Evolutionary conservation across 37 sponge, comb jelly and placozoan genomes (phyloP), one percentile per base, ranked within the genome.

Genomic region (Geodia barretti): DNA sequence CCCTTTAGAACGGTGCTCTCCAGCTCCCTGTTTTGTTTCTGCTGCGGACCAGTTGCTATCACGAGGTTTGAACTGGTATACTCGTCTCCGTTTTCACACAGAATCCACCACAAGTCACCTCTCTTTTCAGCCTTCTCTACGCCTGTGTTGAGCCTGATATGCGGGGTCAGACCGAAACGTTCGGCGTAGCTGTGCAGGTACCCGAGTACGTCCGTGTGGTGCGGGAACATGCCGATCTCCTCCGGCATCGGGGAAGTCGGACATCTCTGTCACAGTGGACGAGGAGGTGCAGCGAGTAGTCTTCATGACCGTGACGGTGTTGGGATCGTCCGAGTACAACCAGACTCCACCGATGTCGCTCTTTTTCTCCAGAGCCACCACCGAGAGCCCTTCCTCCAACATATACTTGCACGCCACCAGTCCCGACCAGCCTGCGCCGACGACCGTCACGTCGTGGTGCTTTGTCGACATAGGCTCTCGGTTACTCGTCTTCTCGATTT

Each of bases 171-270:
- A 5, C 85, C 79, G 80, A 93, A 95, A 28, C 75, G 40, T 2
- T 81, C 68, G 38, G 84, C 85, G 60, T 97, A 97, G 37, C 72
- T 58, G 11, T 75, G 65, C 36, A 97, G 74, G 83, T 97, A 97
- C 39, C 68, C 34, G 64, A 86, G 20, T 19, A 97, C 77, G 41
- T 89, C 72, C 4, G 78, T 47, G 77, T 97, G 91, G 65, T 90
- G 91, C 1, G 93, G 93, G 73, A 93, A 95, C 59, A 75, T 78
- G 4, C 88, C 89, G 20, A 93, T 81, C 7, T 88, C 87, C n/a
- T 88, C 83, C 3, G 98, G 89, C 88, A 97, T 92, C 2, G 98
- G 98, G n/a, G 35, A 87, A 97, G 61, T 97, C 98, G 36, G 95
- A 94, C 87, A 93, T 89, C 36, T 93, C 94, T 0, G 87, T 95